Conservation (phyloP, 2,888 invertebrate species). For the Callyntrura sp. region DNA sequence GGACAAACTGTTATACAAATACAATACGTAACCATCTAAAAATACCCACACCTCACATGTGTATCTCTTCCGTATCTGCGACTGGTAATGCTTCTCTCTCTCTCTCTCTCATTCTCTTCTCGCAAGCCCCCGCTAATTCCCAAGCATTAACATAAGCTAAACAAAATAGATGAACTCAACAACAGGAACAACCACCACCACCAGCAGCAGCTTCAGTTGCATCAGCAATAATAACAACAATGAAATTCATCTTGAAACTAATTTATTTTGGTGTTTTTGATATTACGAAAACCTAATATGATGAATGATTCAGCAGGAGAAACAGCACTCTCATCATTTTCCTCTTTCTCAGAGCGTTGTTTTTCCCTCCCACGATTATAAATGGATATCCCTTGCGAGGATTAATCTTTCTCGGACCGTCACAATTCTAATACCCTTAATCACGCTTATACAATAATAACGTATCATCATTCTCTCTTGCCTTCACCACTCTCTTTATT, state of each 20-base stretch:
- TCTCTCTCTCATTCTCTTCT: not conserved
- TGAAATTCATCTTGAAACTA: conserved; percentile 42
- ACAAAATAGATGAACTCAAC: conserved; percentile 36
- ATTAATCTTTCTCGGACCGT: conserved; percentile 48
- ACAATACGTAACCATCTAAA: conserved; percentile 27
- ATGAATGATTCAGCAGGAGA: conserved; percentile 44
- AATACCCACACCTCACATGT: not conserved
- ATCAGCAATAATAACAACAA: no score
- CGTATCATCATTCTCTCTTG: not conserved
- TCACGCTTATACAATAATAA: conserved; percentile 27
- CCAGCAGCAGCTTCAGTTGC: no score
- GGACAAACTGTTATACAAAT: no score
- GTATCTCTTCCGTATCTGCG: not conserved
- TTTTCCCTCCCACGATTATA: not conserved
- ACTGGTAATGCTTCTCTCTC: not conserved
- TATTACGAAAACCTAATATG: conserved; percentile 33
- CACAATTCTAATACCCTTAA: conserved; percentile 44
- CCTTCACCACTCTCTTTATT: not conserved
- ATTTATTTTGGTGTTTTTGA: conserved; percentile 16
- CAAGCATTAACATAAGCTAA: conserved; percentile 14
- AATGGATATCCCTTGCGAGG: conserved; percentile 44
- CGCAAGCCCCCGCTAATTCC: conserved; percentile 2
- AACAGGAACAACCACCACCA: not conserved
- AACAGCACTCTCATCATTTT: not conserved
- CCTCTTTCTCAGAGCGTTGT: not conserved